Evolutionary conservation across 2,888 invertebrate genomes (phyloP), one percentile per base, ranked within the genome.

Genomic region (Hirudinaria manillensis): DNA sequence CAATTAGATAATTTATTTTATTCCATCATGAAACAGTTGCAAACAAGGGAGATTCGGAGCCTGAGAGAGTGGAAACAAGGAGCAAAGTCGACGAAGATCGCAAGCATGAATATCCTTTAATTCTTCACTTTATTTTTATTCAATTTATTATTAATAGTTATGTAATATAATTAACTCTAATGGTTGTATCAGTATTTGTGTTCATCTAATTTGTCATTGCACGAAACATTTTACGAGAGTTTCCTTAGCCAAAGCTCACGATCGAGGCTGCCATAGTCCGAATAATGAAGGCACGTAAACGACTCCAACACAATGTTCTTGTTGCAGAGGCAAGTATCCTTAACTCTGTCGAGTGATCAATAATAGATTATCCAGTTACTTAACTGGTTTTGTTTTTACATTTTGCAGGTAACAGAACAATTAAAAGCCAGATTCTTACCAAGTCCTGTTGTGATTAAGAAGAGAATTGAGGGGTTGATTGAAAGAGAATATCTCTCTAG

Each of bases 251-350:
- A 10, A 29, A 29, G 38, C 65, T 51, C 77, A 85, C 83, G 88
- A 98, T 99, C 81, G 99, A 99, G 88, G 98, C 98, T 72, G 98
- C 98, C 79, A 96, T 99, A 84, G 98, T 99, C 79, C 90, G 96
- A 84, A 97, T 99, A 84, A 99, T 99, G 99, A 99, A 99, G 87
- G 93, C 95, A 71, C 89, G 98, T 80, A 96, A 97, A 89, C 91
- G 92, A 83, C 91, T 98, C 90, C 89, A 84, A 77, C 88, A 88
- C 82, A 95, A 95, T 85, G 90, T 94, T 81, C 89, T 99, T 80
- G 94, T 98, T 78, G 91, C 95, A 61, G 97, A 98, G 89, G 97
- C 88, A 79, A 79, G 80, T 75, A 38, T 6, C 24, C 38, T 61
- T 61, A 61, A 21, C 29, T 65, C n/a, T 27, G 32, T 45, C 29